These are phyloP conservation scores for Sceloporus undulatus DNA, from an alignment of 2,113 vertebrate species.

Conservation along the genomic window DNA sequence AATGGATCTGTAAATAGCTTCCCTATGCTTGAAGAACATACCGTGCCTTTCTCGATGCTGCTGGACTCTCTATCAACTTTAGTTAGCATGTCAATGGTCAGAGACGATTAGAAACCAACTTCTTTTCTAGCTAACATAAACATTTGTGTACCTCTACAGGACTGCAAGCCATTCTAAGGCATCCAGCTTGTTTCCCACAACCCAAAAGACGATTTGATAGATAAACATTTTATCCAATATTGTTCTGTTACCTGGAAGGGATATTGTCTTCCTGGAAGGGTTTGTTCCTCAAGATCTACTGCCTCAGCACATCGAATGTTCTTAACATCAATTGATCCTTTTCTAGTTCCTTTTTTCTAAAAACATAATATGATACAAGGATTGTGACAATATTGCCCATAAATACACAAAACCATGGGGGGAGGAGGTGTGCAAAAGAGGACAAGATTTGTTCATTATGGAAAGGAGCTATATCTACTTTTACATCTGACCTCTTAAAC, in stretches of 20 bases:
- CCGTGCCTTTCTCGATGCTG: no score
- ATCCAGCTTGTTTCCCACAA: neutral
- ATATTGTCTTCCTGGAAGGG: constrained; percentile 73
- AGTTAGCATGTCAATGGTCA: no score
- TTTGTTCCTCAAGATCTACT: constrained; percentile 70
- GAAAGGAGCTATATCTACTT: neutral
- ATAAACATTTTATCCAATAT: neutral
- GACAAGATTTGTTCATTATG: neutral
- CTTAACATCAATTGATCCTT: constrained; percentile 64
- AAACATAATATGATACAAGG: constrained; percentile 18
- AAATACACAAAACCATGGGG: neutral
- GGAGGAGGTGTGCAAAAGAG: neutral
- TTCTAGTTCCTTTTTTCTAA: constrained; percentile 75
- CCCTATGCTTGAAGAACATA: no score
- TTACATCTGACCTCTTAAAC: neutral
- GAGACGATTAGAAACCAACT: no score
- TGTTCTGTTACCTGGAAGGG: constrained; percentile 73
- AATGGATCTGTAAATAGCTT: no score
- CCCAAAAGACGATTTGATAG: constrained; percentile 4
- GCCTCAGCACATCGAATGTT: constrained; percentile 75
- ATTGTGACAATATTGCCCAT: neutral
- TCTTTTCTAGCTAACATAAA: neutral
- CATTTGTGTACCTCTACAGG: neutral
- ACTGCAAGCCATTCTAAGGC: neutral
- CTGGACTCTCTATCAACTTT: no score